A percentile compares a stretch with the other conserved stretches of the same genome.
These are phyloP conservation scores for Syritta pipiens DNA, from an alignment of 2,888 invertebrate genomes.

Conservation along the genomic window DNA sequence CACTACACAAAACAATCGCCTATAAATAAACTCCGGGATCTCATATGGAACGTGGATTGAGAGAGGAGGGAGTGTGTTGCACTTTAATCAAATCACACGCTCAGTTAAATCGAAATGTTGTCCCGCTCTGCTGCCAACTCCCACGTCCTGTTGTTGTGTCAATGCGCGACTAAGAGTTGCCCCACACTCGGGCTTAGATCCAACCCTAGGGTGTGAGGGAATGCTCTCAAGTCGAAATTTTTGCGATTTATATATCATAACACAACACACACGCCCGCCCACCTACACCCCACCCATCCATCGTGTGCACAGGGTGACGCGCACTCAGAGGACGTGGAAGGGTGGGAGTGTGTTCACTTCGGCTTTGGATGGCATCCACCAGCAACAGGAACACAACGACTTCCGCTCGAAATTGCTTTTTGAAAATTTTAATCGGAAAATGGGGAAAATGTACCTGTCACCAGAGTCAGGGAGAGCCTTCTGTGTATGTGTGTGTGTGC, in stretches of 20 bases:
- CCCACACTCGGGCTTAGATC: no score
- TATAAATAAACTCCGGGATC: slow-evolving; percentile 59
- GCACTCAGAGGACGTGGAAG: no score
- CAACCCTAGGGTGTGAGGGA: slow-evolving; percentile 12
- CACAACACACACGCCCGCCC: slow-evolving; percentile 39
- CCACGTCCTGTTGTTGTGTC: no score
- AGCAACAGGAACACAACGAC: slow-evolving; percentile 8
- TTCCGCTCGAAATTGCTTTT: slow-evolving; percentile 65
- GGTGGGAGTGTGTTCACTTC: no score
- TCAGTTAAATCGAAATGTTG: slow-evolving; percentile 69
- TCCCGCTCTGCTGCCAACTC: slow-evolving; percentile 27
- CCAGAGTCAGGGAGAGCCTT: no score
- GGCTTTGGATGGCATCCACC: no score
- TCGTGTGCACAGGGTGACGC: no score
- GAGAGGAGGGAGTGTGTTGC: slow-evolving; percentile 52
- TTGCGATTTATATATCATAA: no score
- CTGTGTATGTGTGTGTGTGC: not conserved
- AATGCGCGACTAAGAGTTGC: no score
- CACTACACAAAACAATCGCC: slow-evolving; percentile 23
- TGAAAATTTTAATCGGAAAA: slow-evolving; percentile 64
- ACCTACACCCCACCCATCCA: no score
- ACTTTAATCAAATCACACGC: slow-evolving; percentile 69
- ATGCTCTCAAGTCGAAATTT: slow-evolving; percentile 63
- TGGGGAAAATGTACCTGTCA: slow-evolving; percentile 55
- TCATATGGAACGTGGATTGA: slow-evolving; percentile 20